phyloP scores from a whole-genome alignment of 1,140 invertebrate genomes.

The Bombyx mori region DNA sequence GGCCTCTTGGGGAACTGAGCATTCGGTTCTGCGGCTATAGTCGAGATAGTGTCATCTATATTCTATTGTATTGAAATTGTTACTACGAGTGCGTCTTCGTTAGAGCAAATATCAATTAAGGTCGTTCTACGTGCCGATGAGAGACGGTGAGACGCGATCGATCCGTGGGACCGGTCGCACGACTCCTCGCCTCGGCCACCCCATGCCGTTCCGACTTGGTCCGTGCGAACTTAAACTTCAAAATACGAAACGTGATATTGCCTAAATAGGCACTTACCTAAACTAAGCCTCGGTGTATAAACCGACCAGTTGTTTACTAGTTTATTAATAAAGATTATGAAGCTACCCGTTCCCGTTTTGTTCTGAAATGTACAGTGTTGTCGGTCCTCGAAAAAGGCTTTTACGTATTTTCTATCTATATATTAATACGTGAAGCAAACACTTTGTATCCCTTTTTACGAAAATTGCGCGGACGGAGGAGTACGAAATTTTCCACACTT shows the following conservation, averaged over 20 bases:
- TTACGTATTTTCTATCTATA: too few relatives aligned
- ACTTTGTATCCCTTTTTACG: too few relatives aligned
- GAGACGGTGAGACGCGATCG: slow-evolving; percentile 28
- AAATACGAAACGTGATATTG: slow-evolving; percentile 64
- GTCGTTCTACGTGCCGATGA: slow-evolving; percentile 33
- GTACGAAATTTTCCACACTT: too few relatives aligned
- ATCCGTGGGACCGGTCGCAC: slow-evolving; percentile 12
- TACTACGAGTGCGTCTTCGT: slow-evolving; percentile 34
- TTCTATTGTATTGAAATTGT: slow-evolving; percentile 28
- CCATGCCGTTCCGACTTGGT: slow-evolving; percentile 2
- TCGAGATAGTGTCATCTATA: too few relatives aligned
- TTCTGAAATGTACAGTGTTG: too few relatives aligned
- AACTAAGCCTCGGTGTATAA: slow-evolving; percentile 27
- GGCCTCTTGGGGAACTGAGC: too few relatives aligned
- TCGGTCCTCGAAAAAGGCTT: too few relatives aligned
- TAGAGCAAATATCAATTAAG: slow-evolving; percentile 58
- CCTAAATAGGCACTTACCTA: slow-evolving; percentile 55
- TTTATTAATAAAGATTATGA: slow-evolving; percentile 42
- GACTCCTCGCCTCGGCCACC: slow-evolving; percentile 2
- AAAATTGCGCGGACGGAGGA: too few relatives aligned
- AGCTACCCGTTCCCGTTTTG: background rate
- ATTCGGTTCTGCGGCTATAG: too few relatives aligned
- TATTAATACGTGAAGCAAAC: too few relatives aligned
- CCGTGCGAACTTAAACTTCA: slow-evolving; percentile 39
- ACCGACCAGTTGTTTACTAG: slow-evolving; percentile 40